Evolutionary conservation across 2,888 invertebrate species (phyloP).

Genomic region (Brachyopa scutellaris): DNA sequence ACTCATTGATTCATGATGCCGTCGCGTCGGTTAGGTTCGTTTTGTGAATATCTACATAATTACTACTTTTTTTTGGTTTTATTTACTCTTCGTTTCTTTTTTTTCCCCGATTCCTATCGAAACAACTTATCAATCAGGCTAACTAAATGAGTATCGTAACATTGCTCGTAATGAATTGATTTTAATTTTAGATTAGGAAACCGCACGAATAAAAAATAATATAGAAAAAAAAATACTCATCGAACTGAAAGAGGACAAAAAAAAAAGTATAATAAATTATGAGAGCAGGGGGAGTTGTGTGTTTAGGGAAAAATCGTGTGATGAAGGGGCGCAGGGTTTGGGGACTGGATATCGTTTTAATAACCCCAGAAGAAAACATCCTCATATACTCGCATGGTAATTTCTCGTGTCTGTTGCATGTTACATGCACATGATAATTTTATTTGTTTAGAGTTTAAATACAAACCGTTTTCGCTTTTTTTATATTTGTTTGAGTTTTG

Average conservation of each 20-base stretch:
- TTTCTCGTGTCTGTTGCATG: constrained; percentile 66
- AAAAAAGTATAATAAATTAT: constrained; percentile 36
- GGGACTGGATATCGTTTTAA: constrained; percentile 48
- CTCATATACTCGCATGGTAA: constrained; percentile 59
- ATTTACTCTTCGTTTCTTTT: constrained; percentile 27
- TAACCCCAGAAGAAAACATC: constrained; percentile 55
- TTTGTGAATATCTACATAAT: constrained; percentile 70
- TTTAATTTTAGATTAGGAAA: constrained; percentile 72
- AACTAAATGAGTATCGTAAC: constrained; percentile 69
- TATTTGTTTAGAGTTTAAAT: constrained; percentile 62
- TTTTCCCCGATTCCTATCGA: constrained; percentile 46
- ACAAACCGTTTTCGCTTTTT: background rate
- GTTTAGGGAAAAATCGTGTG: background rate
- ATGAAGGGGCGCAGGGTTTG: constrained; percentile 17
- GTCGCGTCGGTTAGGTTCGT: background rate
- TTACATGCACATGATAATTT: constrained; percentile 65
- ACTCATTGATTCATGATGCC: constrained; percentile 52
- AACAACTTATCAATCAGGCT: constrained; percentile 70
- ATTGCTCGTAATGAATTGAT: constrained; percentile 71
- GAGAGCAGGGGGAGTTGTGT: constrained; percentile 1
- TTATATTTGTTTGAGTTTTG: background rate
- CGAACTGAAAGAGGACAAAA: constrained; percentile 29
- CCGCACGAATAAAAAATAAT: constrained; percentile 47
- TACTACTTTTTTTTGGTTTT: constrained; percentile 45
- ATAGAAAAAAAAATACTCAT: constrained; percentile 42